Evolutionary conservation across 2,113 vertebrate species (phyloP).

Genomic region (Cinclus cinclus): DNA sequence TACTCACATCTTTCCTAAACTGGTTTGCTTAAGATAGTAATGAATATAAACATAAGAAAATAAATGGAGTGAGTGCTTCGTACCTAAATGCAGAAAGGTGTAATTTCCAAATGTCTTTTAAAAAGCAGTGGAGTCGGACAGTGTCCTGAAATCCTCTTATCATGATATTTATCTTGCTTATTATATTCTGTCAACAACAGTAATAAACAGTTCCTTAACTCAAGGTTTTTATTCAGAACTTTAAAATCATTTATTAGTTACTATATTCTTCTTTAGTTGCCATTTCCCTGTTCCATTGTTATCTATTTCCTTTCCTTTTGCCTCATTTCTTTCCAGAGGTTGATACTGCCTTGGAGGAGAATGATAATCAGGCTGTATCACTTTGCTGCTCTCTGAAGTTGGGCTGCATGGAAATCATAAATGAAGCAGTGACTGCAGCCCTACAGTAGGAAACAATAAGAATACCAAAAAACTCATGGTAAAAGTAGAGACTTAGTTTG

Average conservation of each 20-base stretch:
- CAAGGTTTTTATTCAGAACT: background rate
- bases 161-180: background rate
- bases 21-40: background rate
- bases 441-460: background rate
- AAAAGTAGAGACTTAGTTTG: background rate
- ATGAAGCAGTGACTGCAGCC: conserved; percentile 1
- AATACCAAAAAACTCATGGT: background rate
- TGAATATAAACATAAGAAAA: conserved; percentile 16
- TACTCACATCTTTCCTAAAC: background rate
- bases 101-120: background rate
- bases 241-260: background rate
- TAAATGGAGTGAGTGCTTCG: background rate
- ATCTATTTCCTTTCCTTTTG: background rate
- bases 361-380: background rate
- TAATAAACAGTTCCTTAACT: background rate
- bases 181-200: background rate
- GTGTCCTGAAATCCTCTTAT: background rate
- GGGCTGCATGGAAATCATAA: background rate
- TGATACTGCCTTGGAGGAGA: background rate
- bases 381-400: background rate
- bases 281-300: background rate
- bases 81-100: background rate
- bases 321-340: background rate
- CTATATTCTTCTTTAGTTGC: background rate
- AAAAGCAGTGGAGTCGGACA: background rate